A percentile compares a stretch with the other conserved stretches of the same genome.
phyloP scores from a whole-genome alignment of 2,888 invertebrate species.

The Dioctria rufipes region DNA sequence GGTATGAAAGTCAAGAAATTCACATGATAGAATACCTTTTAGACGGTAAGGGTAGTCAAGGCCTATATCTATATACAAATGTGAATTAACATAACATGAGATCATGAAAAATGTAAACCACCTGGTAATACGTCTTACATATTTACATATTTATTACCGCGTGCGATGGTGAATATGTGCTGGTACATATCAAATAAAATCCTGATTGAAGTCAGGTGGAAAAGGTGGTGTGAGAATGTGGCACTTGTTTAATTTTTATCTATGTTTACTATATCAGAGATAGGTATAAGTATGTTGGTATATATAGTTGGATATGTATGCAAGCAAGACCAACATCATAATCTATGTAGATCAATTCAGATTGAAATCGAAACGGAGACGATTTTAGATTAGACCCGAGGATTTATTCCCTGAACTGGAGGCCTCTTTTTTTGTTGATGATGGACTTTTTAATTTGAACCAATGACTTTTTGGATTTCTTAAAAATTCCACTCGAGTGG shows the following conservation, averaged over 20 bases:
- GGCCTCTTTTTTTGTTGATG: too few relatives aligned
- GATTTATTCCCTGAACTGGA: too few relatives aligned
- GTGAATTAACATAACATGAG: constrained; percentile 30
- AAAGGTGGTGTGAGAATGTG: not conserved
- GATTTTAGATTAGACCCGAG: too few relatives aligned
- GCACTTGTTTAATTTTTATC: constrained; percentile 23
- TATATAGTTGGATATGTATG: too few relatives aligned
- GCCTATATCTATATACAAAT: not conserved
- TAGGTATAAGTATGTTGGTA: too few relatives aligned
- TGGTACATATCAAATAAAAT: constrained; percentile 3
- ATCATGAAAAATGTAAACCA: constrained; percentile 29
- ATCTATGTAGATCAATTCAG: too few relatives aligned
- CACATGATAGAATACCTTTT: constrained; percentile 19
- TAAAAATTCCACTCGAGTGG: too few relatives aligned
- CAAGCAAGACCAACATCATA: too few relatives aligned
- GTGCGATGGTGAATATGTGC: constrained; percentile 1
- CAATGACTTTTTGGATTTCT: too few relatives aligned
- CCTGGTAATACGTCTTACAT: constrained; percentile 15
- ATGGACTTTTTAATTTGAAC: too few relatives aligned
- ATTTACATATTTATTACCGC: constrained; percentile 19
- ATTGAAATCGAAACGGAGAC: too few relatives aligned
- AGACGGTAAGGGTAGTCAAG: not conserved
- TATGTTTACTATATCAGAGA: not conserved
- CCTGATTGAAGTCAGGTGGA: constrained; percentile 1
- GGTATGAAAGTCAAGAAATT: constrained; percentile 12